Conservation (phyloP, 2,797 vertebrate species). For the Paratrypauchen microcephalus region DNA sequence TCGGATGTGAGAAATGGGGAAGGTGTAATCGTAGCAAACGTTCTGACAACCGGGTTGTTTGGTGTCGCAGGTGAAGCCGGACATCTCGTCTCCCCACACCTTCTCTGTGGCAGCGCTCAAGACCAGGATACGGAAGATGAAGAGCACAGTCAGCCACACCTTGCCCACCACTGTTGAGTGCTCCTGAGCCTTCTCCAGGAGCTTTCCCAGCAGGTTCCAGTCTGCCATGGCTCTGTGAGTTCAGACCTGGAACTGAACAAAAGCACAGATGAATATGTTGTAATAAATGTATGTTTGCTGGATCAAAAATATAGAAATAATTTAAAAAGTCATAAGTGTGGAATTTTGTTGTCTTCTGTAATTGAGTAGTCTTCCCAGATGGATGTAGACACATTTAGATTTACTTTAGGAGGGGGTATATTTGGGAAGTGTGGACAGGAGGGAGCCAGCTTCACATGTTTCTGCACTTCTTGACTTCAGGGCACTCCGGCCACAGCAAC, state of each 20-base stretch:
- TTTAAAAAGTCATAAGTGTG: not conserved
- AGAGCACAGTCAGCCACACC: slow-evolving; percentile 88
- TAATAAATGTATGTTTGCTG: not conserved
- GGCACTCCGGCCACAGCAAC: slow-evolving; percentile 39
- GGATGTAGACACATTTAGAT: slow-evolving; percentile 63
- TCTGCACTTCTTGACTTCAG: slow-evolving; percentile 44
- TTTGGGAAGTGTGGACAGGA: slow-evolving; percentile 72
- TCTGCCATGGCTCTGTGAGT: slow-evolving; percentile 81
- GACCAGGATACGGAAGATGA: slow-evolving; percentile 87
- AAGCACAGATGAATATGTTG: not conserved
- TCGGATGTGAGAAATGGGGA: slow-evolving; percentile 88
- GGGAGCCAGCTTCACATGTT: slow-evolving; percentile 50
- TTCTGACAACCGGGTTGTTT: slow-evolving; percentile 90
- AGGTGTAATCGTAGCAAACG: slow-evolving; percentile 87
- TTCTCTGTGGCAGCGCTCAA: slow-evolving; percentile 84
- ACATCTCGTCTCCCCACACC: slow-evolving; percentile 87
- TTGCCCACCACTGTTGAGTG: slow-evolving; percentile 88
- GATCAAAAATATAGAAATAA: not conserved
- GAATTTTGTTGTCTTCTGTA: not conserved
- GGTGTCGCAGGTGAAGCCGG: slow-evolving; percentile 87
- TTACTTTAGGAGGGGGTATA: slow-evolving; percentile 70
- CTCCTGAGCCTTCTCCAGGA: slow-evolving; percentile 87
- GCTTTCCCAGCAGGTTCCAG: slow-evolving; percentile 87
- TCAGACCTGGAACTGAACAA: slow-evolving; percentile 43
- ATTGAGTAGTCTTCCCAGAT: slow-evolving; percentile 38